phyloP scores from a whole-genome alignment of 2,113 vertebrate genomes.

The Ranitomeya variabilis region DNA sequence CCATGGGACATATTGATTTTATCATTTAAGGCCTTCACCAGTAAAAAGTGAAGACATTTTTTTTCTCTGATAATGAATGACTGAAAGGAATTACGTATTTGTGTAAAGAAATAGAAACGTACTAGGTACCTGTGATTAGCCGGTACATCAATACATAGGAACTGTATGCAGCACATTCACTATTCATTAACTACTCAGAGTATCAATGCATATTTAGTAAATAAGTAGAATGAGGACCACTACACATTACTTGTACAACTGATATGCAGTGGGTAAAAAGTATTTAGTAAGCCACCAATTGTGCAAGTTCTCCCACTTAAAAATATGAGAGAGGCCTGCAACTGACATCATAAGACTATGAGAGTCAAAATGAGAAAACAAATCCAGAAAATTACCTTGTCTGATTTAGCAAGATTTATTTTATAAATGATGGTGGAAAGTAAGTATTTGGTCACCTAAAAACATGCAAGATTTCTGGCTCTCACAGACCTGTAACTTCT shows the following conservation, averaged over 20 bases:
- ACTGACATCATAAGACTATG: no score
- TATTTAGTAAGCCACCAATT: no score
- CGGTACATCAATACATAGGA: background rate
- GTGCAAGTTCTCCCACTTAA: no score
- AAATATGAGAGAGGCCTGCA: no score
- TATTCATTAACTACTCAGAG: background rate
- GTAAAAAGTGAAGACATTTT: conserved; percentile 56
- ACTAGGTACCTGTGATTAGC: background rate
- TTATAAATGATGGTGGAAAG: no score
- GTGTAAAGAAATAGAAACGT: conserved; percentile 32
- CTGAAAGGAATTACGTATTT: conserved; percentile 44
- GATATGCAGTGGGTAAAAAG: background rate
- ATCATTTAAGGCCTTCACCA: conserved; percentile 56
- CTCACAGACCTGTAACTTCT: no score
- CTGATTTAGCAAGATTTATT: no score
- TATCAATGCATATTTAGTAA: background rate
- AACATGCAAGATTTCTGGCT: no score
- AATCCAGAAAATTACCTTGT: no score
- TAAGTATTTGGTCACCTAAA: no score
- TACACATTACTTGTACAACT: background rate
- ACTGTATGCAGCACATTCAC: background rate
- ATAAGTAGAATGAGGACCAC: background rate
- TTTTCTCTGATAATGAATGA: conserved; percentile 54
- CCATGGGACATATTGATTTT: conserved; percentile 57
- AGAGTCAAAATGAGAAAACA: no score